Evolutionary conservation across 2,113 vertebrate species (phyloP).

Genomic region (Steatornis caripensis): DNA sequence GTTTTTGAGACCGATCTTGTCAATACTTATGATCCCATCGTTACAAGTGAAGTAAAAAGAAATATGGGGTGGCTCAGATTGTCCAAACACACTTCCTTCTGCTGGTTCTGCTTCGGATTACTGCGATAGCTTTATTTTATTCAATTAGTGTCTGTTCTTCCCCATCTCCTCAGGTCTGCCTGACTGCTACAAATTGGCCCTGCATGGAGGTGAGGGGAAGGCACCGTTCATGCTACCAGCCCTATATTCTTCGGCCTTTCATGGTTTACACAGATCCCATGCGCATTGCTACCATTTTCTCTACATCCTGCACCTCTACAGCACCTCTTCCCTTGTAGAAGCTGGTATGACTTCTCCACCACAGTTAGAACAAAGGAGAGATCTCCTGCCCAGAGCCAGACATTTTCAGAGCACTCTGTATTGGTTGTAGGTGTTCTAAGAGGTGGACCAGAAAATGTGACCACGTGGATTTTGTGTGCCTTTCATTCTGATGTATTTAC

Average conservation of each 20-base stretch:
- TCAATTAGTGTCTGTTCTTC: neutral
- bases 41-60: neutral
- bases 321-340: neutral
- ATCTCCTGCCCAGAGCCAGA: neutral
- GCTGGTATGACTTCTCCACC: neutral
- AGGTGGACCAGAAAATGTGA: neutral
- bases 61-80: neutral
- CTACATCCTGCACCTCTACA: neutral
- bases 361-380: neutral
- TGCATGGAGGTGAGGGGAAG: neutral
- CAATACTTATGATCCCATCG: neutral
- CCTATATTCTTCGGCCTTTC: accelerated
- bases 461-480: neutral
- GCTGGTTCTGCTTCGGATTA: neutral
- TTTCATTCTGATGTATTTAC: neutral
- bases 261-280: accelerated
- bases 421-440: neutral
- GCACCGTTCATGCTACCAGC: neutral
- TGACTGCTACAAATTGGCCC: neutral
- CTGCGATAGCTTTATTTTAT: neutral
- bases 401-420: neutral
- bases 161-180: neutral
- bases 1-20: neutral
- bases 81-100: neutral
- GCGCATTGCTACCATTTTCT: neutral